A percentile compares a stretch with the other conserved stretches of the same genome.
These are phyloP conservation scores for Camelus bactrianus DNA, from an alignment of 2,113 vertebrate species.

Conservation along the genomic window DNA sequence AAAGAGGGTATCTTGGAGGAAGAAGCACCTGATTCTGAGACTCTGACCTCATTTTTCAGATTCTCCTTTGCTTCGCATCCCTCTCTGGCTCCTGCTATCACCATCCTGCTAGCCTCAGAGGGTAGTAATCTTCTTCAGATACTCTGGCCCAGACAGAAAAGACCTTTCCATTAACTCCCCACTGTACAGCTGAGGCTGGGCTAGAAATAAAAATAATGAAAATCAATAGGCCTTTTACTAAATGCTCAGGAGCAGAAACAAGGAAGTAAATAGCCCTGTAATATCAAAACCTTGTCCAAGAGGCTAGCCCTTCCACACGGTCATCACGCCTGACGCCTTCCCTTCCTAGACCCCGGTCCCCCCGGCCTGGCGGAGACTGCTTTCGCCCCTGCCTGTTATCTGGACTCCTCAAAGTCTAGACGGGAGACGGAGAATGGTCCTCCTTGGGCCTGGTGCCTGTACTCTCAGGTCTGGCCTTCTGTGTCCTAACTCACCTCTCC, in stretches of 20 bases:
- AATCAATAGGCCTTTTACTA: conserved; percentile 72
- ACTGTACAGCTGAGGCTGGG: not conserved
- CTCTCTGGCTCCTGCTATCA: not conserved
- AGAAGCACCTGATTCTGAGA: not conserved
- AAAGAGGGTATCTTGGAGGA: not conserved
- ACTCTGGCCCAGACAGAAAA: conserved; percentile 27
- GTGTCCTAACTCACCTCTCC: not conserved
- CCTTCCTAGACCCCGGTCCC: not conserved
- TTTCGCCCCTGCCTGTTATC: not conserved
- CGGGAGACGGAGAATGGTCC: not conserved
- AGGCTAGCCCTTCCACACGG: not conserved
- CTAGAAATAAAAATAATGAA: conserved; percentile 73
- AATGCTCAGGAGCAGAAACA: conserved; percentile 59
- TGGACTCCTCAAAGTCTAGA: conserved; percentile 68
- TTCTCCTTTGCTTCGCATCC: not conserved
- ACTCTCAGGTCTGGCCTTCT: not conserved
- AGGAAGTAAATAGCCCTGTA: conserved; percentile 29
- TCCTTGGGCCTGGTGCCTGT: not conserved
- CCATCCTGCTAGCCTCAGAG: not conserved
- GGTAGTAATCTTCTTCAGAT: not conserved
- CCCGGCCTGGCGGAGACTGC: not conserved
- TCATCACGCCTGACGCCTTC: not conserved
- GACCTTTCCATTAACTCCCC: conserved; percentile 61
- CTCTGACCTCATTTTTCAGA: not conserved
- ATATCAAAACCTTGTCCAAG: conserved; percentile 28